Base-by-base conservation (phyloP, 2,888 invertebrate species). In the Hemicrepidius hirtus region DNA sequence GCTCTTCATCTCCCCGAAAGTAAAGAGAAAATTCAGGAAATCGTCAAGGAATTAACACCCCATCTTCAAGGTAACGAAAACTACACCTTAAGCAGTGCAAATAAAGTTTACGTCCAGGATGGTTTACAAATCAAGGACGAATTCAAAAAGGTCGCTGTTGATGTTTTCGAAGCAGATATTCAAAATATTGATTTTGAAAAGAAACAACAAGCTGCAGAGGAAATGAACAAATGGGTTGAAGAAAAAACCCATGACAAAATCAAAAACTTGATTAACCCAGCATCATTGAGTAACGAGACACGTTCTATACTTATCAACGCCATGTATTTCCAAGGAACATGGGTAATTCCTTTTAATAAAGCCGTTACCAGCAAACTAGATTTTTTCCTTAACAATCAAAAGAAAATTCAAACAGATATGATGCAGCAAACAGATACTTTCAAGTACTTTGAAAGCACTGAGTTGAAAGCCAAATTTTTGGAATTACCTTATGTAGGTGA, bases 21-120 rank as follows among this genome's bases (percentile, higher is more conserved):
- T 28, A 21, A 13, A 53, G 28, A 55, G 9, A 3, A 28, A 55
- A 41, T 41, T 2, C 12, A 7, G 41, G 2, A 64, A 50, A 50
- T 18, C 2, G 32, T 46, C 35, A 18, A n/a, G 0, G 7, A 41
- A 9, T 13, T 60, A n/a, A 7, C 71, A 37, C 76, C 79, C 6
- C 35, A 71, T 20, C 72, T 82, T 7, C 76, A 75, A 24, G 71
- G 59, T n/a, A 72, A 68, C 10, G 63, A 74, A n/a, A 76, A 79
- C 0, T 66, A 79, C 35, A 79, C 75, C n/a, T 76, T 85, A 3
- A 75, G 75, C 0, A 74, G 81, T 0, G 84, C 85, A 4, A 94
- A 93, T 81, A 92, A 91, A 76, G 86, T 95, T 4, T 95, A 91
- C 81, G 85, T 92, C 0, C 89, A 89, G 77, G 55, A 80, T 9